Evolutionary conservation across 2,797 vertebrate species (phyloP).

Genomic region (Distichodus sexfasciatus): DNA sequence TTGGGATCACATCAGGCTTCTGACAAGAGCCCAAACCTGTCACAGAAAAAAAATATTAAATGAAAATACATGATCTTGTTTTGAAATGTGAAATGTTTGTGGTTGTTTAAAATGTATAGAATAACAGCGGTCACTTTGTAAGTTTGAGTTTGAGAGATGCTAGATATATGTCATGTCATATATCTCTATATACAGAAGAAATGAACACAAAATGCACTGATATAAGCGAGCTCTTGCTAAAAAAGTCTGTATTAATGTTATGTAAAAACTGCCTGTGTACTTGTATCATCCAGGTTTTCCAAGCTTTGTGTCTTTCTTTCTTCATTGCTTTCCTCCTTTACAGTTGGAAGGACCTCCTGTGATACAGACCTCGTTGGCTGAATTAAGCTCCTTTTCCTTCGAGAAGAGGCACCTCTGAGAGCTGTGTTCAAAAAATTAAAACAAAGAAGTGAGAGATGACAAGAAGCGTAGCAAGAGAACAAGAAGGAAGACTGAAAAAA

Average conservation of each 20-base stretch:
- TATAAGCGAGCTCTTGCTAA: too few species aligned
- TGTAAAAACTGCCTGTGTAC: constrained; percentile 65
- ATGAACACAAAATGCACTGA: background rate
- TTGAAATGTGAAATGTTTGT: background rate
- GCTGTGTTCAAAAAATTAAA: constrained; percentile 64
- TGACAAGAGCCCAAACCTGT: constrained; percentile 62
- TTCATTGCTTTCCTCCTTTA: constrained; percentile 76
- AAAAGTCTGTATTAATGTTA: background rate
- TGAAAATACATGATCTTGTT: background rate
- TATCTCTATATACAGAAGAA: too few species aligned
- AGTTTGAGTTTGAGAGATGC: too few species aligned
- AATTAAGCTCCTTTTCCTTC: constrained; percentile 82
- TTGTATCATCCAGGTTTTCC: constrained; percentile 86
- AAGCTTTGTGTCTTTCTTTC: constrained; percentile 84
- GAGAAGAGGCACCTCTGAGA: constrained; percentile 85
- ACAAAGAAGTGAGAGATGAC: too few species aligned
- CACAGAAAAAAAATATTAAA: background rate
- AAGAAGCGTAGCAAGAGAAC: background rate
- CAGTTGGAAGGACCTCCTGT: constrained; percentile 81
- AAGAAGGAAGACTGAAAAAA: too few species aligned
- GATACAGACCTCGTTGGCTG: constrained; percentile 79
- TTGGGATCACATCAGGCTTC: constrained; percentile 63
- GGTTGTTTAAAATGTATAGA: background rate
- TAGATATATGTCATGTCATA: too few species aligned
- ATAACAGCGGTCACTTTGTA: too few species aligned